Evolutionary conservation across 2,888 invertebrate species (phyloP).

Genomic region (Platycheirus rosarum): DNA sequence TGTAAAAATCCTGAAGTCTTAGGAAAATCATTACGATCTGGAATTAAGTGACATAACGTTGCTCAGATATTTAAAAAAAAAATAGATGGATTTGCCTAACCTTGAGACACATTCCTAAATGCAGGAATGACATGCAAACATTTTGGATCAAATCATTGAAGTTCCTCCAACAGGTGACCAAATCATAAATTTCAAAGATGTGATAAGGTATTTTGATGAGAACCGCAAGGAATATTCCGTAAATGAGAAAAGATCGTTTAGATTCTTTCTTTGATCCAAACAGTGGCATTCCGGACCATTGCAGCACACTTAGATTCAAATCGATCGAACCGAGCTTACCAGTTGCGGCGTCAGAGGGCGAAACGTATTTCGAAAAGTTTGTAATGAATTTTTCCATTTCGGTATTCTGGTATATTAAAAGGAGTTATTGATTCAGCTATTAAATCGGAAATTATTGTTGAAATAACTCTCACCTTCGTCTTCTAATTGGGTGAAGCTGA

Average conservation of each 20-base stretch:
- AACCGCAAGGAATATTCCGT: slow-evolving; percentile 59
- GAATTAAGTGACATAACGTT: too few species aligned
- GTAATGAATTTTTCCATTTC: slow-evolving; percentile 8
- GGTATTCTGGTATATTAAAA: too few species aligned
- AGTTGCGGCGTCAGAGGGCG: slow-evolving; percentile 75
- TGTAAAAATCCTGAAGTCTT: slow-evolving; percentile 66
- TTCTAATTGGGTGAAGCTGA: too few species aligned
- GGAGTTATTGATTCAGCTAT: too few species aligned
- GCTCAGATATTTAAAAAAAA: not conserved
- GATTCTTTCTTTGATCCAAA: slow-evolving; percentile 75
- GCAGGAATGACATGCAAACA: slow-evolving; percentile 72
- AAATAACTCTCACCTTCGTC: too few species aligned
- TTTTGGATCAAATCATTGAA: slow-evolving; percentile 75
- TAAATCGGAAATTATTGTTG: too few species aligned
- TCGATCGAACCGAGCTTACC: slow-evolving; percentile 78
- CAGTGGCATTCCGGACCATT: slow-evolving; percentile 77
- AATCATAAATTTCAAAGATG: slow-evolving; percentile 74
- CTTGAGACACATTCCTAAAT: slow-evolving; percentile 69
- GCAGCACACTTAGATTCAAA: slow-evolving; percentile 76
- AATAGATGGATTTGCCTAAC: too few species aligned
- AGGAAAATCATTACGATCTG: slow-evolving; percentile 74
- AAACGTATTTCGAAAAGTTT: slow-evolving; percentile 32
- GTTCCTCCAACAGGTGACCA: slow-evolving; percentile 62
- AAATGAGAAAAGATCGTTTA: slow-evolving; percentile 27
- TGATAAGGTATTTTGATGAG: slow-evolving; percentile 69